Percentiles rank a stretch among this genome's conserved stretches.
phyloP scores from a whole-genome alignment of 2,113 vertebrate genomes.

The Ptyas mucosa region DNA sequence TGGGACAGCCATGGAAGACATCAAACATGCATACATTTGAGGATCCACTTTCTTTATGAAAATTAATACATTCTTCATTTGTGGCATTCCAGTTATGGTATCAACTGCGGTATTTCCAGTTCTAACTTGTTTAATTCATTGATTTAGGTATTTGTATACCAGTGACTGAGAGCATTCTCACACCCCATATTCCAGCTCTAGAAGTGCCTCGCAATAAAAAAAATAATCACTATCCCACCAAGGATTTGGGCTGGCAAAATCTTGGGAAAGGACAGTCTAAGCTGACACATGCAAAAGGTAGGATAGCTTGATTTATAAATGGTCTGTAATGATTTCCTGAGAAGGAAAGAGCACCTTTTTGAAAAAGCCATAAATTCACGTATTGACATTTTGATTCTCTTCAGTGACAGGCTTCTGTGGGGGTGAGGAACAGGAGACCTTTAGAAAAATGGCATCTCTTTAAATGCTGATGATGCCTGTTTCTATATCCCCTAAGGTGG shows the following conservation, averaged over 20 bases:
- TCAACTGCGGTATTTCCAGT: neutral
- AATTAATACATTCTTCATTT: neutral
- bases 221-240: slow-evolving; percentile 73
- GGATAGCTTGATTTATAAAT: neutral
- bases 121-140: neutral
- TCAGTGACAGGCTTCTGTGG: neutral
- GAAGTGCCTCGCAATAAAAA: slow-evolving; percentile 80
- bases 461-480: neutral
- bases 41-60: neutral
- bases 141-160: slow-evolving; percentile 85
- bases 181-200: slow-evolving; percentile 83
- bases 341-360: neutral
- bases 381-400: neutral
- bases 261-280: slow-evolving; percentile 80
- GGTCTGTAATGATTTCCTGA: neutral
- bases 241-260: slow-evolving; percentile 89
- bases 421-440: neutral
- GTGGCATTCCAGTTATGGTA: neutral
- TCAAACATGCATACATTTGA: accelerated
- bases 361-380: neutral
- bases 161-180: slow-evolving; percentile 84
- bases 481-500: neutral
- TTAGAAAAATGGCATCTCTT: neutral
- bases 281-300: slow-evolving; percentile 86
- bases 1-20: neutral